Evolutionary conservation across 2,797 vertebrate genomes (phyloP).

Genomic region (Dicrostonyx torquatus): DNA sequence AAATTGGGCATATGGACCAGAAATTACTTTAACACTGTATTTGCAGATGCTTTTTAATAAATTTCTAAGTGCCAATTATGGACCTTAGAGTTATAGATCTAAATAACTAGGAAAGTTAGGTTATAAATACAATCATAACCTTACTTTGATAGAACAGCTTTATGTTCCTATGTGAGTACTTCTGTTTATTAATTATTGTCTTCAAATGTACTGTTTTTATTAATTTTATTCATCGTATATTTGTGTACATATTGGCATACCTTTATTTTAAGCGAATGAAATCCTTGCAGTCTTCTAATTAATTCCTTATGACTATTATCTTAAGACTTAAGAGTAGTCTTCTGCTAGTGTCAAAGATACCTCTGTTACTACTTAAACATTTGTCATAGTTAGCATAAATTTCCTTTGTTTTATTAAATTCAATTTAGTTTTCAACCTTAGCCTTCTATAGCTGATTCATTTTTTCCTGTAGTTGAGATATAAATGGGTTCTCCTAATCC

Average conservation of each 20-base stretch:
- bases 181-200: conserved; percentile 49
- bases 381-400: conserved; percentile 37
- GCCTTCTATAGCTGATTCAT: conserved; percentile 4
- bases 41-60: conserved; percentile 58
- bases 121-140: conserved; percentile 40
- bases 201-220: conserved; percentile 45
- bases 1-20: conserved; percentile 29
- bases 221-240: conserved; percentile 31
- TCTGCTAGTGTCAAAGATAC: conserved; percentile 26
- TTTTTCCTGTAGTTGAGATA: conserved; percentile 46
- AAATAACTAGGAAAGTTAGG: conserved; percentile 68
- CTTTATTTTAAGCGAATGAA: conserved; percentile 54
- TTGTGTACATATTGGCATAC: conserved; percentile 27
- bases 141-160: conserved; percentile 53
- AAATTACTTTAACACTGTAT: conserved; percentile 50
- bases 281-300: conserved; percentile 36
- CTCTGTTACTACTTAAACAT: conserved; percentile 4
- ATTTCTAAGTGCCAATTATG: conserved; percentile 53
- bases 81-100: conserved; percentile 32
- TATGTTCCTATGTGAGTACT: conserved; percentile 7
- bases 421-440: conserved; percentile 20
- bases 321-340: conserved; percentile 24
- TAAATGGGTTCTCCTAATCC: conserved; percentile 13
- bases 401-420: conserved; percentile 63
- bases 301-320: conserved; percentile 44